Evolutionary conservation across 2,113 vertebrate genomes (phyloP).

Genomic region (Mormyrus iriodes): DNA sequence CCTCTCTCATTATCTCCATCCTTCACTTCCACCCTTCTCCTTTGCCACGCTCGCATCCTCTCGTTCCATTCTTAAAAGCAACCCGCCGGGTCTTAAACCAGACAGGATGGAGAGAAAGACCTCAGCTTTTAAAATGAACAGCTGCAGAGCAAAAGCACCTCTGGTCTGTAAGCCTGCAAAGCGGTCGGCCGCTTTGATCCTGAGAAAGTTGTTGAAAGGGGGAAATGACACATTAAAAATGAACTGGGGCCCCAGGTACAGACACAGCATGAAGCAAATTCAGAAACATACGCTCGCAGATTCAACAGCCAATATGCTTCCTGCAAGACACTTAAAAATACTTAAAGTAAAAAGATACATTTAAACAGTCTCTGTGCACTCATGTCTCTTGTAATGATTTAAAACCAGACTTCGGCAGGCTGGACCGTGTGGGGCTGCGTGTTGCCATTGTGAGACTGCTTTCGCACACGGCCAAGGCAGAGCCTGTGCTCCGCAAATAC

Average conservation of each 20-base stretch:
- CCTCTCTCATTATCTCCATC: background rate
- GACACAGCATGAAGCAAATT: background rate
- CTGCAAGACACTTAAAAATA: background rate
- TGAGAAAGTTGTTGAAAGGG: background rate
- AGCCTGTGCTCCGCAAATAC: background rate
- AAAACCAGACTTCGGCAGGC: background rate
- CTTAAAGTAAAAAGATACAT: background rate
- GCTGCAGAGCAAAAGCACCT: constrained; percentile 14
- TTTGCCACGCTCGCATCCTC: background rate
- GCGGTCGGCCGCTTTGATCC: background rate
- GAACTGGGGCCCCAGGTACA: background rate
- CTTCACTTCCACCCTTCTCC: background rate
- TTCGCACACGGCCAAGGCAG: background rate
- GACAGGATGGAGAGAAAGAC: background rate
- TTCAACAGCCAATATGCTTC: background rate
- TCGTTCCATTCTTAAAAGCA: background rate
- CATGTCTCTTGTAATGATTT: background rate
- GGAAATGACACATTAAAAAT: background rate
- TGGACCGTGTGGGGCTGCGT: too few species aligned
- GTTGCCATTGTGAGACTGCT: background rate
- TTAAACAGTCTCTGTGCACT: background rate
- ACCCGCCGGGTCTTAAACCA: background rate
- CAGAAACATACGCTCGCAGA: background rate
- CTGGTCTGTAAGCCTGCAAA: background rate
- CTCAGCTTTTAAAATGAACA: constrained; percentile 4